phyloP scores from a whole-genome alignment of 2,113 vertebrate species.

The Cnemophilus loriae region DNA sequence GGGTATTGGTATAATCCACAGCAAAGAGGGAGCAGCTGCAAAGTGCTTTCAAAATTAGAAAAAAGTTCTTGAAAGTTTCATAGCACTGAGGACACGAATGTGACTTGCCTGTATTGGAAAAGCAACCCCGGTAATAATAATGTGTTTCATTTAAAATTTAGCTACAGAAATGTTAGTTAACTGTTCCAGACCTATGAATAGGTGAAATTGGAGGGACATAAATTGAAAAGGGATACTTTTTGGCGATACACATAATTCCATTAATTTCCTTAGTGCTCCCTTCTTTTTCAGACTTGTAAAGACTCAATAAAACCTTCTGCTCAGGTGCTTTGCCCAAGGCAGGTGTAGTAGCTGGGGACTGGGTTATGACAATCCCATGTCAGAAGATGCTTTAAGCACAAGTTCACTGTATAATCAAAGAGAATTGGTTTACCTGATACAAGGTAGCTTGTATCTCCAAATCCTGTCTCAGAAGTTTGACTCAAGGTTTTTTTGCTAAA shows the following conservation, averaged over 20 bases:
- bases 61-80: background rate
- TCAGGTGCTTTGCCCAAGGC: background rate
- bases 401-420: slow-evolving; percentile 50
- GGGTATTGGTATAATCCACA: background rate
- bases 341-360: background rate
- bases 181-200: background rate
- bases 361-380: background rate
- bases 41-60: background rate
- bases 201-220: background rate
- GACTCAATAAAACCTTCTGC: background rate
- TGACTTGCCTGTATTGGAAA: background rate
- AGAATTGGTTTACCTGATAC: slow-evolving; percentile 14
- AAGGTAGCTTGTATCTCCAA: slow-evolving; percentile 39
- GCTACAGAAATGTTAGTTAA: background rate
- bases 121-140: background rate
- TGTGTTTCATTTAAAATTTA: background rate
- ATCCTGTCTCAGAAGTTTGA: slow-evolving; percentile 37
- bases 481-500: background rate
- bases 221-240: background rate
- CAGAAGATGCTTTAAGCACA: slow-evolving; percentile 39
- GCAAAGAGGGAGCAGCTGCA: background rate
- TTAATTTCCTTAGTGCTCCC: background rate
- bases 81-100: background rate
- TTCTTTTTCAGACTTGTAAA: background rate
- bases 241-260: background rate